Evolutionary conservation across 37 sponge, comb jelly and placozoan genomes (phyloP), one percentile per base, ranked within the genome.

Genomic region (Corticium candelabrum): DNA sequence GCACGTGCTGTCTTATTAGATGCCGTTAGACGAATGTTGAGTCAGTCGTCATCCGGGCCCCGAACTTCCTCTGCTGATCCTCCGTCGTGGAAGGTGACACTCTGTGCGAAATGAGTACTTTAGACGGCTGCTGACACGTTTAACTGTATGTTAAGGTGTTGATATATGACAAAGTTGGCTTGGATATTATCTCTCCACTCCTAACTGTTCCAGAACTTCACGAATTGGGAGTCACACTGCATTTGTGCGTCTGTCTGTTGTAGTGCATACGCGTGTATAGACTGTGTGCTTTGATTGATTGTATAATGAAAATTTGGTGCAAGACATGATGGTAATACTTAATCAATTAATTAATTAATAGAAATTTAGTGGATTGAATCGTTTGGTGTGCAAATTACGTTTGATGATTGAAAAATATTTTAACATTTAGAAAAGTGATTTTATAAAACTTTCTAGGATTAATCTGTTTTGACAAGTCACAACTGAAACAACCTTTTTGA

Each of bases 131-230:
- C 11, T 21, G 62, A 50, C 62, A 11, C 11, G 62, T 50, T 21
- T 50, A 11, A 27, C 62, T 71, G 32, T 31, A 40, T 82, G 77
- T 40, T 39, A n/a, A 96, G 94, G 88, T 98, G 7, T 40, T 98
- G 40, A 77, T 98, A 11, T 98, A 91, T 56, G 99, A 98, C 69
- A 88, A 90, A 78, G 81, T 69, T 84, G 99, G 99, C 0, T 90
- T 90, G 7, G 95, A 98, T 82, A 98, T 98, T 76, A 94, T 98
- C 50, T 94, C 99, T 40, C 99, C 99, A 34, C 83, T 98, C 39
- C 76, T 98, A 34, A 78, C 92, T 38, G 95, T 98, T 7, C 91
- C 87, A 70, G 95, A 94, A 68, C 86, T 98, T 21, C 72, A 95
- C 40, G 80, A 82, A 32, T 80, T 83, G 2, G 99, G 95, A 36